Base-by-base conservation (phyloP, 2,888 invertebrate genomes). In the Drosophila kuntzei region DNA sequence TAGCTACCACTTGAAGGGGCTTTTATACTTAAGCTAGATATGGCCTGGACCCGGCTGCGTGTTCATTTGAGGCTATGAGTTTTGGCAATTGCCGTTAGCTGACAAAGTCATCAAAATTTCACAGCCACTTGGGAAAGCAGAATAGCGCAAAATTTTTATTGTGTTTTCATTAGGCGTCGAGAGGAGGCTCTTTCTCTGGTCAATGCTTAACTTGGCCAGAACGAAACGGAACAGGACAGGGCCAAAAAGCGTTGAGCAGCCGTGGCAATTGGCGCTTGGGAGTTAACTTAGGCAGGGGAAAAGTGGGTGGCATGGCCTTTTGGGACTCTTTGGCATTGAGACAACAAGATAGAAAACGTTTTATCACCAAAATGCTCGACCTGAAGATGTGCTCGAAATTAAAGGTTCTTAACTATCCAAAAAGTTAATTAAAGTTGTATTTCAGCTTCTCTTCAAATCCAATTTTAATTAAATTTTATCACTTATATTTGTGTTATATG, bases 81-180 rank as follows among this genome's bases (percentile, higher is more conserved):
- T 76, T 75, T 66, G 43, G 76, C 70, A 76, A 86, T 80, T 82
- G 73, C 70, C 81, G 65, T 74, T 77, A 72, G 81, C 83, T 81
- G 81, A 75, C 77, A 84, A 84, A 84, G 75, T 79, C 81, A 84
- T 84, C 77, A 77, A 83, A 85, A 85, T 85, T 85, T 85, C 83
- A 85, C 85, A 87, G 87, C 79, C 87, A 87, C 85, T 85, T 85
- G 86, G 83, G 83, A 83, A 77, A 71, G 87, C 83, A 83, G 83
- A 83, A 87, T 83, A 83, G 87, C 87, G 86, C 77, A 85, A 85
- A 79, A 87, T 85, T 87, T 87, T 79, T 87, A 83, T 83, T 87
- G 84, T 80, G 79, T 83, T 85, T 85, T 87, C 87, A 85, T 87
- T 85, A 84, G 82, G 72, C 72, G 71, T 66, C 50, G 43, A 43